Percentiles rank a stretch among this genome's conserved stretches.
These are phyloP conservation scores for Eptatretus atami DNA, from an alignment of 2,797 vertebrate species.

Conservation along the genomic window DNA sequence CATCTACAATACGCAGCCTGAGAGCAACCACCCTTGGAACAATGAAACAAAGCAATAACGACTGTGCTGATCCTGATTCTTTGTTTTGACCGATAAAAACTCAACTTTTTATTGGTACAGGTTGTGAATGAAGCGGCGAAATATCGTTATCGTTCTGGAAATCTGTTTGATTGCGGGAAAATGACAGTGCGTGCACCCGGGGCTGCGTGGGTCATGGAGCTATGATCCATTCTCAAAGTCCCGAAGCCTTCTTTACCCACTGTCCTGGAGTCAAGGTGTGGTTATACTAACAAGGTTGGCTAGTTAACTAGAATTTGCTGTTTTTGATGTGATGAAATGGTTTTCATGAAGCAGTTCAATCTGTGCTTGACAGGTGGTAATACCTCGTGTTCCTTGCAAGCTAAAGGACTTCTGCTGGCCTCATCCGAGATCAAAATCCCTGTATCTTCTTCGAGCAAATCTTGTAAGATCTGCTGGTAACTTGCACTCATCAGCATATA, in stretches of 20 bases:
- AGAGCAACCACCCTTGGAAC: no score
- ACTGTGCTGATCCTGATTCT: no score
- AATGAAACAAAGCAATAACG: no score
- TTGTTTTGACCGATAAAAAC: no score
- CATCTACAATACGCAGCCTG: no score
- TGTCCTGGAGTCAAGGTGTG: constrained; percentile 68
- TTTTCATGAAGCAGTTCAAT: constrained; percentile 9
- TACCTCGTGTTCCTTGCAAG: constrained; percentile 67
- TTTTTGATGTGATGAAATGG: neutral
- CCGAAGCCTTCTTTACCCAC: constrained; percentile 84
- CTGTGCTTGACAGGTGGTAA: constrained; percentile 30
- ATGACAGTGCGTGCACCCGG: constrained; percentile 75
- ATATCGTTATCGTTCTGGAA: constrained; percentile 78
- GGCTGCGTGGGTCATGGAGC: constrained; percentile 86
- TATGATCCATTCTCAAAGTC: constrained; percentile 83
- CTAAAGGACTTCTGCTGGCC: constrained; percentile 64
- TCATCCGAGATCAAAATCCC: constrained; percentile 70
- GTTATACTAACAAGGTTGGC: neutral
- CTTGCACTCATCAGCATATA: constrained; percentile 7
- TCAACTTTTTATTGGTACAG: constrained; percentile 14
- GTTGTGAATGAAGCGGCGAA: constrained; percentile 96
- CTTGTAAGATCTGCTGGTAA: constrained; percentile 87
- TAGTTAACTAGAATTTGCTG: neutral
- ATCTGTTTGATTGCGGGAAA: constrained; percentile 62
- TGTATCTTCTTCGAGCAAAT: constrained; percentile 99